Percentiles rank a stretch among this genome's conserved stretches.
phyloP scores from a whole-genome alignment of 2,113 vertebrate species.

The Grammomys dolichurus region DNA sequence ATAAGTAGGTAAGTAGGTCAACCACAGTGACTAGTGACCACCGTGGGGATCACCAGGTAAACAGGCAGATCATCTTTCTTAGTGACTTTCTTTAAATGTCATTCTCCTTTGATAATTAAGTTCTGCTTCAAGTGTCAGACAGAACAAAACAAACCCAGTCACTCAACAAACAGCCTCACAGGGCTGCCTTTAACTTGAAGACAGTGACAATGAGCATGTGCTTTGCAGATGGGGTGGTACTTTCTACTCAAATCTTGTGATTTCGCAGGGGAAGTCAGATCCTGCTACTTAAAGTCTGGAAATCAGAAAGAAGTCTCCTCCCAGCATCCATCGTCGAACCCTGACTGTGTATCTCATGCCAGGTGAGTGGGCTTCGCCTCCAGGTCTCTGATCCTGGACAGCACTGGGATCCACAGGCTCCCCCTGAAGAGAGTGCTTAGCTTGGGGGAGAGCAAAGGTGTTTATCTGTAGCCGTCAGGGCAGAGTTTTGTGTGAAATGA shows the following conservation, averaged over 20 bases:
- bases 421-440: not conserved
- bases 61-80: fast-evolving
- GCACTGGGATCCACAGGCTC: not conserved
- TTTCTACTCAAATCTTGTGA: constrained; percentile 30
- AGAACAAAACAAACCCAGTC: not conserved
- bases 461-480: not conserved
- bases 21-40: not conserved
- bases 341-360: constrained; percentile 82
- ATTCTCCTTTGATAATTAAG: not conserved
- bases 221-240: not conserved
- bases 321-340: constrained; percentile 78
- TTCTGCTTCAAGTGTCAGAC: not conserved
- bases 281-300: constrained; percentile 88
- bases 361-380: constrained; percentile 85
- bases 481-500: constrained; percentile 6
- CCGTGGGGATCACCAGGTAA: too few relatives aligned
- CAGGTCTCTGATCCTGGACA: not conserved
- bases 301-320: constrained; percentile 86
- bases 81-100: not conserved
- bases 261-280: constrained; percentile 87
- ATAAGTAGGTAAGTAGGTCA: fast-evolving
- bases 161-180: too few relatives aligned
- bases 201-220: fast-evolving
- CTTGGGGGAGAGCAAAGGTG: constrained; percentile 28
- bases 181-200: not conserved